A percentile compares a stretch with the other conserved stretches of the same genome.
Conservation (phyloP, 2,113 vertebrate species). For the Erythrocercus mccallii region DNA sequence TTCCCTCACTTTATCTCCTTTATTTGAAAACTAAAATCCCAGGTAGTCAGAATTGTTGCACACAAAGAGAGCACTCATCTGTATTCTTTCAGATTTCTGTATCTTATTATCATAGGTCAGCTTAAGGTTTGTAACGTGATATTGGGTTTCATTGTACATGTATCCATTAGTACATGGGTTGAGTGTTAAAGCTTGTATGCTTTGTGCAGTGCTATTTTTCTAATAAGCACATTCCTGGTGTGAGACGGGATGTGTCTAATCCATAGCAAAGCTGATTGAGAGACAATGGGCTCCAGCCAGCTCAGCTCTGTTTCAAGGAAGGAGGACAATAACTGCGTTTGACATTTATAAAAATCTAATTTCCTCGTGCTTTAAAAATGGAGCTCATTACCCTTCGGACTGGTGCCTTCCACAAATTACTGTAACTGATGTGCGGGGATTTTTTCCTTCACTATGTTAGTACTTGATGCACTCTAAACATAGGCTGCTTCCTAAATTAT, state of each 20-base stretch:
- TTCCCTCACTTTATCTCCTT: not conserved
- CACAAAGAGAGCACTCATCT: conserved; percentile 14
- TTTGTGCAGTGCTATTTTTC: conserved; percentile 47
- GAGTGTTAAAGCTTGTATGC: conserved; percentile 56
- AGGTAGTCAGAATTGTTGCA: not conserved
- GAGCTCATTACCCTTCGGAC: conserved; percentile 46
- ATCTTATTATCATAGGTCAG: conserved; percentile 2
- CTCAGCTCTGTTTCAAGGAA: conserved; percentile 70
- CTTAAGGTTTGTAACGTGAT: not conserved
- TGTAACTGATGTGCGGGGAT: not conserved
- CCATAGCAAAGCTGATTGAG: conserved; percentile 73
- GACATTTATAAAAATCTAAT: conserved; percentile 76
- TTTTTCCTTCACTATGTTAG: conserved; percentile 22
- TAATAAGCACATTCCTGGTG: conserved; percentile 74
- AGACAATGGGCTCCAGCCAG: conserved; percentile 69
- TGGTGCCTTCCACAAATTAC: conserved; percentile 42
- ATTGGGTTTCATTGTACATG: conserved; percentile 6
- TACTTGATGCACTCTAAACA: conserved; percentile 25
- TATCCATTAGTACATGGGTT: conserved; percentile 32
- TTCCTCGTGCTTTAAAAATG: conserved; percentile 67
- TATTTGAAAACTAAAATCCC: not conserved
- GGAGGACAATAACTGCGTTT: conserved; percentile 67
- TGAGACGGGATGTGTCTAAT: conserved; percentile 71
- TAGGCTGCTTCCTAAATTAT: conserved; percentile 49
- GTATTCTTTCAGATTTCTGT: not conserved